Percentiles rank a stretch among this genome's conserved stretches.
phyloP scores from a whole-genome alignment of 2,113 vertebrate species.

The Tricholaema leucomelas region DNA sequence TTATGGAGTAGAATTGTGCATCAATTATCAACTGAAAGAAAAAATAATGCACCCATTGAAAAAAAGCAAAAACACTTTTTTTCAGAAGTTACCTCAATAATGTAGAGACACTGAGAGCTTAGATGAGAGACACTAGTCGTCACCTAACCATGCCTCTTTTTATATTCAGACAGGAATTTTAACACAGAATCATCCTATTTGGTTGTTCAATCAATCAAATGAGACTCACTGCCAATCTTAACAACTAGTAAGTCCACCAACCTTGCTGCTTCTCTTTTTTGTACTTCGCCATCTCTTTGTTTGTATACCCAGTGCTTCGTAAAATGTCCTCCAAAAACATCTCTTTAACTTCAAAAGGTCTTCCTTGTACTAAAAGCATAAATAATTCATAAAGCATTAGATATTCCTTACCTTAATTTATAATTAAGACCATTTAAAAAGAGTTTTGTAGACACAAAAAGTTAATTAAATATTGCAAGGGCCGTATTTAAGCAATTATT shows the following conservation, averaged over 20 bases:
- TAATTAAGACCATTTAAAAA: not conserved
- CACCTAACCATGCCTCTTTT: not conserved
- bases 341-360: conserved; percentile 91
- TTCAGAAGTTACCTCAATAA: not conserved
- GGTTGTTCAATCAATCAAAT: not conserved
- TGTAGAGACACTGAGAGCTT: not conserved
- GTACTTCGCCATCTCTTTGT: conserved; percentile 84
- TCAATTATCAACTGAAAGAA: not conserved
- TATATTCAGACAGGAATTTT: not conserved
- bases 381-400: not conserved
- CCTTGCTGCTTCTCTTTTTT: conserved; percentile 87
- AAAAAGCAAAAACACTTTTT: not conserved
- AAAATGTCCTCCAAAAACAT: conserved; percentile 94
- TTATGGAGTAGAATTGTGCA: too few relatives aligned
- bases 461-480: not conserved
- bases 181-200: not conserved
- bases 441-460: not conserved
- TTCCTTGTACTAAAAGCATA: conserved; percentile 85
- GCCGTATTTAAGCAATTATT: not conserved
- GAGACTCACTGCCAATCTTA: not conserved
- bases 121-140: not conserved
- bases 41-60: not conserved
- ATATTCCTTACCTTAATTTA: not conserved
- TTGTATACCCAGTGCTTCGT: conserved; percentile 85
- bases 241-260: conserved; percentile 53